Base-by-base conservation (phyloP, 2,888 invertebrate genomes). In the Baronia brevicornis region DNA sequence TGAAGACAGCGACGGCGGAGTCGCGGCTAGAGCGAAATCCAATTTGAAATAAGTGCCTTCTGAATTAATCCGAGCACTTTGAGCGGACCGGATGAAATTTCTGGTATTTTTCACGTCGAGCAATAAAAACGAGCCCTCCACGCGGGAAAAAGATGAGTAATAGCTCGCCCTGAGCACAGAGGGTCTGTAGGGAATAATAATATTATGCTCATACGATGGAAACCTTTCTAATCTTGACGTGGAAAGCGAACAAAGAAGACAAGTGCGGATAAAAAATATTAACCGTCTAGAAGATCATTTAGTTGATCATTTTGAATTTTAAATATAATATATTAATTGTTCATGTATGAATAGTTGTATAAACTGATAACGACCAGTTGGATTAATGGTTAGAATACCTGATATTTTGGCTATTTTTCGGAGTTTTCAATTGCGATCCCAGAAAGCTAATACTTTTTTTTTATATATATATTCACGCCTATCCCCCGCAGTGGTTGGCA, bases 41-140 rank as follows among this genome's bases (percentile, higher is more conserved):
- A 80, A 84, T 84, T 82, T 77, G 78, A 78, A 79, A 80, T 82
- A 82, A 84, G 82, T 82, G 80, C 78, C 72, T 71, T 70, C 72
- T 72, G 82, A 84, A 82, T 84, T 82, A 84, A 82, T 84, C 80
- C 79, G 54, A 69, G 71, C 75, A 75, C 78, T 78, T 75, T 73
- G 73, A 73, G 56, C 68, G 70, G 66, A 70, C 71, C 66, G 75
- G 73, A 69, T 77, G 75, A 80, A 80, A 79, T 79, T 82, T 82
- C 77, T 79, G 79, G 75, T 77, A 82, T 80, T 82, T 82, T 84
- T 79, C 82, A 82, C 79, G 73, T 79, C 77, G 64, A 69, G 75
- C 68, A 75, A 78, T 82, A 82, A 82, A 82, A 82, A 78, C 68
- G 73, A 67, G 69, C 71, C 67, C 62, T 66, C 71, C 57, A 65